Evolutionary conservation across 2,797 vertebrate genomes (phyloP).

Genomic region (Tarsius wallacei): DNA sequence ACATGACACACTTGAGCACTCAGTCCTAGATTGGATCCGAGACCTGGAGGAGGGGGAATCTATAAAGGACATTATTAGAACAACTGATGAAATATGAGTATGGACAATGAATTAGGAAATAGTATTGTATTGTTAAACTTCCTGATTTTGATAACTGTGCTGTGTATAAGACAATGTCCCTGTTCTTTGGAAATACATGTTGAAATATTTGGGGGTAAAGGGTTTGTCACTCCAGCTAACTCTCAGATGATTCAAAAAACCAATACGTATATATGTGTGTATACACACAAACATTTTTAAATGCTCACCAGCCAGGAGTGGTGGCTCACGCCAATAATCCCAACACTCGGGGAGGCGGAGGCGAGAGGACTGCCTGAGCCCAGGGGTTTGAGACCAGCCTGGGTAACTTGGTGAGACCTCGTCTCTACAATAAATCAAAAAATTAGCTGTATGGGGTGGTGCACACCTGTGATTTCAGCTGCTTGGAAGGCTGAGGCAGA

Average conservation of each 20-base stretch:
- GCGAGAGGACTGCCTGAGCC: no score
- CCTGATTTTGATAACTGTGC: neutral
- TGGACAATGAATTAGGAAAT: neutral
- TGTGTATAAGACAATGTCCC: neutral
- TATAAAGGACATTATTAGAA: neutral
- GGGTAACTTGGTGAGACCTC: no score
- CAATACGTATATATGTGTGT: neutral
- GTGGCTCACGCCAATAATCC: no score
- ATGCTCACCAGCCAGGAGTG: neutral
- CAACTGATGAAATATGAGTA: constrained; percentile 23
- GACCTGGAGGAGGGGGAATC: neutral
- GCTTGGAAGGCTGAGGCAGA: no score
- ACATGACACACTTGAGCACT: neutral
- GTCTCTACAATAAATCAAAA: no score
- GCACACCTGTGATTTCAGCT: no score
- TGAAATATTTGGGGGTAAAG: constrained; percentile 13
- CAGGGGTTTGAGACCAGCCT: no score
- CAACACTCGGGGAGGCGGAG: no score
- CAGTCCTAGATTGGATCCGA: neutral
- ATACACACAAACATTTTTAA: neutral
- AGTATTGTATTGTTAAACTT: neutral
- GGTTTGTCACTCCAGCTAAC: neutral
- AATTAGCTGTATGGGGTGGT: no score
- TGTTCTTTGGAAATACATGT: neutral
- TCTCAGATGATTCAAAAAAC: neutral